Conservation (phyloP, 53 echinoderm and acorn worm genomes). For the Luidia sarsii region DNA sequence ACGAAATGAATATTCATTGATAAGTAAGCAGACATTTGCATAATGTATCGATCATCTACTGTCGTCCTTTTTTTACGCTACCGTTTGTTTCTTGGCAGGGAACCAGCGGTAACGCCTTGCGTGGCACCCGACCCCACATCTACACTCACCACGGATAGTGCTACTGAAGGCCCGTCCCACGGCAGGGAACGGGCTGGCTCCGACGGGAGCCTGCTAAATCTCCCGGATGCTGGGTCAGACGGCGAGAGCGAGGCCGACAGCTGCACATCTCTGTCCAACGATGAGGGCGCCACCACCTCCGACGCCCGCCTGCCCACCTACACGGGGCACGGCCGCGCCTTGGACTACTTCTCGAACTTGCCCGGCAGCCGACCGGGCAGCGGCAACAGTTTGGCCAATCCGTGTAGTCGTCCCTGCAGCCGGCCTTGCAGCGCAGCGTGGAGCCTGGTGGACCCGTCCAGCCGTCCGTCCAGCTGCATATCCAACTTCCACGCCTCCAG, state of each 20-base stretch:
- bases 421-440: slow-evolving; percentile 6
- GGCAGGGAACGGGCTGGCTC: slow-evolving; percentile 1
- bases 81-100: neutral
- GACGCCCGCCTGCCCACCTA: neutral
- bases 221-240: slow-evolving; percentile 19
- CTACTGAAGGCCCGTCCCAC: neutral
- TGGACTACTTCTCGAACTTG: slow-evolving; percentile 7
- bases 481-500: slow-evolving; percentile 22
- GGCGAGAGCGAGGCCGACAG: slow-evolving; percentile 26
- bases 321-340: neutral
- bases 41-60: too few relatives aligned
- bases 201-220: neutral
- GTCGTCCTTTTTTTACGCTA: too few relatives aligned
- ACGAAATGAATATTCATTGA: too few relatives aligned
- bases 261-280: slow-evolving; percentile 17
- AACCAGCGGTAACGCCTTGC: neutral
- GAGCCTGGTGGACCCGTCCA: slow-evolving; percentile 28
- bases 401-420: slow-evolving; percentile 39
- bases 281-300: neutral
- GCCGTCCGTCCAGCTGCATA: slow-evolving; percentile 35
- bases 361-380: slow-evolving; percentile 19
- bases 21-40: too few relatives aligned
- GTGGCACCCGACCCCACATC: neutral
- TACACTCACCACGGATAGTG: neutral
- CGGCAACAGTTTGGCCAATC: slow-evolving; percentile 27